Conservation (phyloP, 2,113 vertebrate species). For the Syngnathus floridae region DNA sequence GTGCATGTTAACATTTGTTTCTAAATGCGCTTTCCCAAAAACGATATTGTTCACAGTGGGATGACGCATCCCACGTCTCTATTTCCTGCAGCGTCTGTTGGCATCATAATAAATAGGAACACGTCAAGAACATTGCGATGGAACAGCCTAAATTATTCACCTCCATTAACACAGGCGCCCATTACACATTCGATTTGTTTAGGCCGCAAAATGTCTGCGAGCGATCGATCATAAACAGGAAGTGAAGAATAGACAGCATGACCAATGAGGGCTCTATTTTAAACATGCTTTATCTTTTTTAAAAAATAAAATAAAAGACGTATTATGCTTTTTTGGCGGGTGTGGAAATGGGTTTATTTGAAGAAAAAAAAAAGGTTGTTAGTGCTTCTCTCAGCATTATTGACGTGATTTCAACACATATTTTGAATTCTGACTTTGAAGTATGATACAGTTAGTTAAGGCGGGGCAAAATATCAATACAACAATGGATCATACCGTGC, state of each 20-base stretch:
- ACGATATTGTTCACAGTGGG: not conserved
- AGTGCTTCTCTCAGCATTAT: not conserved
- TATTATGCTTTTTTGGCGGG: too few species aligned
- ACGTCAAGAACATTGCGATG: not conserved
- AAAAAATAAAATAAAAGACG: not conserved
- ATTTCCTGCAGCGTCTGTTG: slow-evolving; percentile 1
- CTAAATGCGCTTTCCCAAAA: not conserved
- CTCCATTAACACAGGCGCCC: slow-evolving; percentile 15
- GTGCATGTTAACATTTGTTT: not conserved
- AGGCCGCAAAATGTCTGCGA: slow-evolving; percentile 9
- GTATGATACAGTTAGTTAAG: not conserved
- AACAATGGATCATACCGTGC: not conserved
- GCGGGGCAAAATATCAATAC: not conserved
- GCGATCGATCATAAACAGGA: not conserved
- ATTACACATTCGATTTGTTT: slow-evolving; percentile 27
- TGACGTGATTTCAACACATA: not conserved
- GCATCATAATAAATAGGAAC: slow-evolving; percentile 2
- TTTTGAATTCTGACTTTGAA: not conserved
- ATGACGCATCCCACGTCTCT: slow-evolving; percentile 3
- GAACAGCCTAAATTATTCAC: slow-evolving; percentile 24
- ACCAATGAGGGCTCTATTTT: not conserved
- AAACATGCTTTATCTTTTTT: not conserved
- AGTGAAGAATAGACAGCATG: not conserved
- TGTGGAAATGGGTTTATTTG: not conserved
- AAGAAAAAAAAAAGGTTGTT: not conserved